Evolutionary conservation across 2,797 vertebrate species (phyloP).

Genomic region (Paramormyrops hopkinsi): DNA sequence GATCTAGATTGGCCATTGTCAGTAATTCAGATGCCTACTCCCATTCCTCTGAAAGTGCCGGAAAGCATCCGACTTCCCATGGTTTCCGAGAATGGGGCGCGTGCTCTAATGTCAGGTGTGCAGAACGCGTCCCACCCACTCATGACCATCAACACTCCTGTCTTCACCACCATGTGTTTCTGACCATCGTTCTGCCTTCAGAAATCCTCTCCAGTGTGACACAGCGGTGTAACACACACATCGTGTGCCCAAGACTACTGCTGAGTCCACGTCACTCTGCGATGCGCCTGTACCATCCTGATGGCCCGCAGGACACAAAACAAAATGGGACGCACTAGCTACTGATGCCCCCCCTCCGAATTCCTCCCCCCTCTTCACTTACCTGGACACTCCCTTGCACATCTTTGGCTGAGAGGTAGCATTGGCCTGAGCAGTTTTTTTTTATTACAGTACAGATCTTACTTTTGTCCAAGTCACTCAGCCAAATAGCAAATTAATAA

Average conservation of each 20-base stretch:
- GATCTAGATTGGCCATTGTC: not conserved
- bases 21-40: not conserved
- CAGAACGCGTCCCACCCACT: not conserved
- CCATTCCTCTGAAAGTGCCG: not conserved
- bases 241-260: not conserved
- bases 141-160: not conserved
- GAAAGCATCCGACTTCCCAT: not conserved
- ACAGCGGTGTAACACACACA: not conserved
- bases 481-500: constrained; percentile 31
- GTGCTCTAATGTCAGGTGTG: not conserved
- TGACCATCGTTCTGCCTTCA: not conserved
- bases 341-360: not conserved
- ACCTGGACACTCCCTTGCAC: not conserved
- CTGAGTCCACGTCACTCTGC: not conserved
- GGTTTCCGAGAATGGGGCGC: not conserved
- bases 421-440: not conserved
- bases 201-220: not conserved
- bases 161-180: not conserved
- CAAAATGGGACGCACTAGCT: not conserved
- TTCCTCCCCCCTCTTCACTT: constrained; percentile 4
- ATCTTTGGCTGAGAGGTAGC: not conserved
- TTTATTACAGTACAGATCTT: constrained; percentile 25
- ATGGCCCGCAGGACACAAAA: not conserved
- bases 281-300: not conserved
- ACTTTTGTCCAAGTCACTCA: constrained; percentile 14